Evolutionary conservation across 2,113 vertebrate genomes (phyloP), one percentile per base, ranked within the genome.

Genomic region (Budorcas taxicolor): DNA sequence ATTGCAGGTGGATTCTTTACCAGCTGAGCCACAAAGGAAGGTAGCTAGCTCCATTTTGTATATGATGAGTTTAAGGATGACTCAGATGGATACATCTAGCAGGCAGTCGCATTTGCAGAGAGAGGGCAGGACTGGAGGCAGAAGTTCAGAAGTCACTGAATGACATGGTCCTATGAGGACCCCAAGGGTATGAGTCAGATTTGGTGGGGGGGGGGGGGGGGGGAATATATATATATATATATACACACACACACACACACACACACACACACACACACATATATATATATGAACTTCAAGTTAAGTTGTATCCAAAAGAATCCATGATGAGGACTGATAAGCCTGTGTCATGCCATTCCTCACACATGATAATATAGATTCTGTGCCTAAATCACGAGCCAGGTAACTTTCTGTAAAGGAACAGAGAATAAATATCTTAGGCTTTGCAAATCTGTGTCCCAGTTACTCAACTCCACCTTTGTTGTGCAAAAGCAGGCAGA

Each of bases 221-320:
- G n/a, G n/a, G n/a, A n/a, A n/a, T 11, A 11, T 47, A 47, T 50
- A 74, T 12, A 25, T 43, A 27, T 45, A 64, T 67, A 17, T 6
- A 58, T 0, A 25, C 0, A 57, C 0, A 55, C 3, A 57, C 8
- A 25, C 3, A 57, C 4, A 60, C 4, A 58, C 27, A 64, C 0
- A 71, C 0, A 47, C 1, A 33, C 1, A 47, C 31, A 50, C 31
- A 19, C 19, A 60, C 10, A 58, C 58, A 64, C 0, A 71, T 0
- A 47, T 1, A 33, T 3, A 50, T 50, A 52, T 50, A 21, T 33
- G 78, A 11, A 52, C 81, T 71, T 90, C 31, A 7, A 45, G 33
- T 89, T 78, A 76, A 36, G 60, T 57, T 55, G 3, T 84, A 31
- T 58, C 45, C 64, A 53, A 7, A 1, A 82, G 47, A 52, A 76